A percentile compares a stretch with the other conserved stretches of the same genome.
These are phyloP conservation scores for Phrynosoma blainvillii DNA, from an alignment of 2,113 vertebrate species.

Conservation along the genomic window DNA sequence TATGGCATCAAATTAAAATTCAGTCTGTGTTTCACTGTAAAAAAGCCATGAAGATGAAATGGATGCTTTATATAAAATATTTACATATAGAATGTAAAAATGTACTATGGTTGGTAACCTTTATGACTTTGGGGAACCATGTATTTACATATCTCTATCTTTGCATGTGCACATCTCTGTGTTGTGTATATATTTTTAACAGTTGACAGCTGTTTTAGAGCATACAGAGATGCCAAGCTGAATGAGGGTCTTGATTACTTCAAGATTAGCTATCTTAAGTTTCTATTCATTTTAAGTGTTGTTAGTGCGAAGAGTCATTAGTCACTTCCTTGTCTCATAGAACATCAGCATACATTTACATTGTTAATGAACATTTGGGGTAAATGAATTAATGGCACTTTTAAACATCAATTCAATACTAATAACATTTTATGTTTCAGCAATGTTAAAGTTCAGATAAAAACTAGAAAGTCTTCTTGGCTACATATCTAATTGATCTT, in stretches of 20 bases:
- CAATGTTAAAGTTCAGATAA: slow-evolving; percentile 82
- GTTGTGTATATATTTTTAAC: slow-evolving; percentile 91
- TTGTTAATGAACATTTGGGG: slow-evolving; percentile 95
- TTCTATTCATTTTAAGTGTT: slow-evolving; percentile 87
- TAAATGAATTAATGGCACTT: slow-evolving; percentile 94
- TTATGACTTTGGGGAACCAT: slow-evolving; percentile 76
- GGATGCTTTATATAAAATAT: slow-evolving; percentile 81
- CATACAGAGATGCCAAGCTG: slow-evolving; percentile 87
- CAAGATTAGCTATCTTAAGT: slow-evolving; percentile 92
- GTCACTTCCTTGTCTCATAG: slow-evolving; percentile 88
- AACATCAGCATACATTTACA: slow-evolving; percentile 98
- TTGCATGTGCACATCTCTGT: slow-evolving; percentile 78
- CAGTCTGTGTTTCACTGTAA: slow-evolving; percentile 64
- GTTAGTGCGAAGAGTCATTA: slow-evolving; percentile 91
- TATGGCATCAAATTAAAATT: slow-evolving; percentile 74
- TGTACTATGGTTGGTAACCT: slow-evolving; percentile 79
- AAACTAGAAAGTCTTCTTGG: slow-evolving; percentile 76
- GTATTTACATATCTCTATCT: slow-evolving; percentile 83
- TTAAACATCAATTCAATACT: slow-evolving; percentile 91
- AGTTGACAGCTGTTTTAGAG: slow-evolving; percentile 90
- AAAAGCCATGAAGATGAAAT: slow-evolving; percentile 70
- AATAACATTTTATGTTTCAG: slow-evolving; percentile 86
- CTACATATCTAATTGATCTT: slow-evolving; percentile 82
- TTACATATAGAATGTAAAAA: slow-evolving; percentile 78
- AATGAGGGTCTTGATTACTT: slow-evolving; percentile 90